Evolutionary conservation across 2,888 invertebrate genomes (phyloP).

Genomic region (Ptychoptera albimana): DNA sequence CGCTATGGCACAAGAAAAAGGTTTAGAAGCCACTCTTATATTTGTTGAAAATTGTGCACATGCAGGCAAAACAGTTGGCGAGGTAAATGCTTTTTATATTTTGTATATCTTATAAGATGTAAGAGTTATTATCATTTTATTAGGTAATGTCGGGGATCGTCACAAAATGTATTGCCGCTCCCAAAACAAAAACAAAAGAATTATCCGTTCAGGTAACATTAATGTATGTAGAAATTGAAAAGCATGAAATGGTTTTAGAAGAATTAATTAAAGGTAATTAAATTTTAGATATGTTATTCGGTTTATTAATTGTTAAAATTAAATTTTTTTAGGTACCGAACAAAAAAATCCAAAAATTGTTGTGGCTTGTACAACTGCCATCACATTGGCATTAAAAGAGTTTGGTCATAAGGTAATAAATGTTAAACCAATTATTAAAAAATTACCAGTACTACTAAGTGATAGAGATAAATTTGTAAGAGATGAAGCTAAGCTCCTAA

Average conservation of each 20-base stretch:
- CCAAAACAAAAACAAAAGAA: slow-evolving; percentile 82
- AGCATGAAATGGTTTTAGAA: slow-evolving; percentile 76
- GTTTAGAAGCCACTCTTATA: slow-evolving; percentile 76
- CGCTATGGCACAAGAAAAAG: slow-evolving; percentile 91
- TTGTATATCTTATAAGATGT: too few relatives aligned
- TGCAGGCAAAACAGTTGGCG: slow-evolving; percentile 76
- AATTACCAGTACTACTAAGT: slow-evolving; percentile 65
- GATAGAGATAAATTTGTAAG: slow-evolving; percentile 85
- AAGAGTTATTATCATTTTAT: too few relatives aligned
- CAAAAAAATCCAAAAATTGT: slow-evolving; percentile 95
- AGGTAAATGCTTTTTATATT: slow-evolving; percentile 36
- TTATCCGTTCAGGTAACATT: slow-evolving; percentile 75
- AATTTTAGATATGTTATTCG: too few relatives aligned
- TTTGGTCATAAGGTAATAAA: slow-evolving; percentile 86
- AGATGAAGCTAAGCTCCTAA: slow-evolving; percentile 80
- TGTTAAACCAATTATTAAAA: slow-evolving; percentile 79
- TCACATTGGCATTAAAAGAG: slow-evolving; percentile 64
- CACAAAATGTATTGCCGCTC: slow-evolving; percentile 82
- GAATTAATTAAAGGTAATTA: slow-evolving; percentile 72
- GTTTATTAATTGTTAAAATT: too few relatives aligned
- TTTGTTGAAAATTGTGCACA: slow-evolving; percentile 81
- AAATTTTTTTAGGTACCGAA: slow-evolving; percentile 34
- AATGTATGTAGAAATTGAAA: slow-evolving; percentile 93
- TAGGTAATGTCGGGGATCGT: slow-evolving; percentile 59
- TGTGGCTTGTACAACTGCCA: slow-evolving; percentile 59